phyloP scores from a whole-genome alignment of 1,140 invertebrate species.

The Stegodyphus dumicola region DNA sequence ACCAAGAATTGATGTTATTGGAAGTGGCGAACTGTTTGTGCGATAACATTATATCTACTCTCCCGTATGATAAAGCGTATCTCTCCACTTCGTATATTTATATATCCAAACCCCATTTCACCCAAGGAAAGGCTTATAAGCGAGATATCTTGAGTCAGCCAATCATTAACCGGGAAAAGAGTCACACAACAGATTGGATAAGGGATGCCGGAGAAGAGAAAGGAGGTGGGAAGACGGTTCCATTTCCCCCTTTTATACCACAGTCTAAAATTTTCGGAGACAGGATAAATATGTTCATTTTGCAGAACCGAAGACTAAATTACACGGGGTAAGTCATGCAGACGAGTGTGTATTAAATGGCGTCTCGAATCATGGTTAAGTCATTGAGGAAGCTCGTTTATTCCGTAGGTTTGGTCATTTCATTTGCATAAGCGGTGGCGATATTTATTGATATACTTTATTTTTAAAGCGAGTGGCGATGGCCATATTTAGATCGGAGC shows the following conservation, averaged over 20 bases:
- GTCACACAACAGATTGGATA: constrained; percentile 46
- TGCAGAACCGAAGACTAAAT: constrained; percentile 37
- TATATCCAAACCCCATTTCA: constrained; percentile 47
- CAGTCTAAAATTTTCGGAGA: constrained; percentile 10
- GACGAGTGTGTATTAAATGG: constrained; percentile 2
- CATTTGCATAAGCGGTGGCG: constrained; percentile 55
- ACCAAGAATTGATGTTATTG: constrained; percentile 54
- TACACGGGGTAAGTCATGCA: neutral
- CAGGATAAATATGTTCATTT: constrained; percentile 45
- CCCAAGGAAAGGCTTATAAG: neutral
- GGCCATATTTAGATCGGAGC: neutral
- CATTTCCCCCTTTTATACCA: constrained; percentile 17
- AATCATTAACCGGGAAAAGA: constrained; percentile 56
- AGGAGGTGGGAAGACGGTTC: neutral
- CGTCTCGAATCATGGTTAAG: constrained; percentile 44
- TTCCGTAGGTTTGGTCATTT: constrained; percentile 38
- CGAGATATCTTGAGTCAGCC: constrained; percentile 36
- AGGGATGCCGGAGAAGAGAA: neutral
- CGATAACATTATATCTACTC: constrained; percentile 52
- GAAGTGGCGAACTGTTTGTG: constrained; percentile 49
- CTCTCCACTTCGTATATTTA: constrained; percentile 28
- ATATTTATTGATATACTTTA: constrained; percentile 56
- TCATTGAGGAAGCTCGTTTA: constrained; percentile 38
- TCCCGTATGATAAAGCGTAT: constrained; percentile 35
- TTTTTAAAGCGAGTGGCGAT: constrained; percentile 27